Conservation (phyloP, 2,797 vertebrate species). For the Lacerta viridis region DNA sequence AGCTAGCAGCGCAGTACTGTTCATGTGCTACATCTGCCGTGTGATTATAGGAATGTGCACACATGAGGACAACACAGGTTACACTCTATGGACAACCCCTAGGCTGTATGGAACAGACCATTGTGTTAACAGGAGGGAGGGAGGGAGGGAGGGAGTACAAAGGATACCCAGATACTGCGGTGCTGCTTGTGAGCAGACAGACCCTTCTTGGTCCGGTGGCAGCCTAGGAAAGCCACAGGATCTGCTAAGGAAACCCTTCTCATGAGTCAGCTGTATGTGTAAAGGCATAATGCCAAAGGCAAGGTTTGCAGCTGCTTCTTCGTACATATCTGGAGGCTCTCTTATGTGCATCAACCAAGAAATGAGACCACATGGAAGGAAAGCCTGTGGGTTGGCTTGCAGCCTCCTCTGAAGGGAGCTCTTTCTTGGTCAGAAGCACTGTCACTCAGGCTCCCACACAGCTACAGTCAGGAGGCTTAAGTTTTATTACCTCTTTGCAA, state of each 20-base stretch:
- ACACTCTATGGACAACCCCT: not conserved
- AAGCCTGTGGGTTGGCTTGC: not conserved
- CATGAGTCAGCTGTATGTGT: not conserved
- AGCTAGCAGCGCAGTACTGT: not conserved
- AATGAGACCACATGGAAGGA: not conserved
- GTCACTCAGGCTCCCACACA: not conserved
- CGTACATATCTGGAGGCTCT: not conserved
- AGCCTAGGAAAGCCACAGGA: not conserved
- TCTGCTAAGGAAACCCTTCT: not conserved
- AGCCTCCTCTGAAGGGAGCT: not conserved
- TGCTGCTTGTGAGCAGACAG: not conserved
- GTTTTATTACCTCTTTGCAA: not conserved
- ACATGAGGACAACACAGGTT: not conserved
- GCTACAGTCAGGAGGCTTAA: not conserved
- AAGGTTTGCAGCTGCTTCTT: not conserved
- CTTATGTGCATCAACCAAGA: not conserved
- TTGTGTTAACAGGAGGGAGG: not conserved
- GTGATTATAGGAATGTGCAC: not conserved
- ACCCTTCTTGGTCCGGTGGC: not conserved
- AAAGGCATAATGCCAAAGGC: not conserved
- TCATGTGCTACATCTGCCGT: not conserved
- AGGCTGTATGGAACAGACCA: not conserved
- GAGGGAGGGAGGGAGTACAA: not conserved
- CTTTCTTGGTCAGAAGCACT: not conserved
- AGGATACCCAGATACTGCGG: not conserved